Evolutionary conservation across 2,113 vertebrate species (phyloP).

Genomic region (Eonycteris spelaea): DNA sequence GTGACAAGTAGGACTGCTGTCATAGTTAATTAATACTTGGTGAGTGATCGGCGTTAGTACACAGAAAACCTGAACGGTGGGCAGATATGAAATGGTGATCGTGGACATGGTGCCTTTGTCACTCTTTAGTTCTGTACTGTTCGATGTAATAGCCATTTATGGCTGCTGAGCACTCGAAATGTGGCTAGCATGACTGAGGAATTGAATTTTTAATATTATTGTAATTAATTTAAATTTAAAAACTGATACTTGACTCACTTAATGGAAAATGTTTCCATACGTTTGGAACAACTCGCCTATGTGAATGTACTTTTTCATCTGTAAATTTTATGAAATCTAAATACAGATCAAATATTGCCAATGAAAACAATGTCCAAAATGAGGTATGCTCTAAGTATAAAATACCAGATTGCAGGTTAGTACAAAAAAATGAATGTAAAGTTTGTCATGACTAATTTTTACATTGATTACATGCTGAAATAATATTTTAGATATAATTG

Average conservation of each 20-base stretch:
- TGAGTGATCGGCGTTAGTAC: background rate
- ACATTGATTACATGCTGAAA: background rate
- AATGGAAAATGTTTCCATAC: background rate
- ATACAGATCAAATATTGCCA: background rate
- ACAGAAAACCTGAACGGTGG: background rate
- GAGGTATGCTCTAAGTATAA: background rate
- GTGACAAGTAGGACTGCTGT: background rate
- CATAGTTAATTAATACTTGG: background rate
- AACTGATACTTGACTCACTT: background rate
- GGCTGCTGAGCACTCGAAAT: background rate
- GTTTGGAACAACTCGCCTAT: background rate
- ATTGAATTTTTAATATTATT: background rate
- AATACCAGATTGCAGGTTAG: constrained; percentile 31
- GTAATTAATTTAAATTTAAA: constrained; percentile 12
- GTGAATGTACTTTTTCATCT: background rate
- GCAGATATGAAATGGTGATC: background rate
- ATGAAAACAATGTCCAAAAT: constrained; percentile 24
- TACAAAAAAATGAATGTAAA: constrained; percentile 14
- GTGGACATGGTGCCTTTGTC: background rate
- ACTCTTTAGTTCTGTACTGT: background rate
- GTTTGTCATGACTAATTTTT: constrained; percentile 5
- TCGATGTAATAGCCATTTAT: background rate
- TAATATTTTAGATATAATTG: background rate
- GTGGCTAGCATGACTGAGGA: background rate
- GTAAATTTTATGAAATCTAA: constrained; percentile 28